These are phyloP conservation scores for Epinotia brunnichana DNA, from an alignment of 2,888 invertebrate species.

Conservation along the genomic window DNA sequence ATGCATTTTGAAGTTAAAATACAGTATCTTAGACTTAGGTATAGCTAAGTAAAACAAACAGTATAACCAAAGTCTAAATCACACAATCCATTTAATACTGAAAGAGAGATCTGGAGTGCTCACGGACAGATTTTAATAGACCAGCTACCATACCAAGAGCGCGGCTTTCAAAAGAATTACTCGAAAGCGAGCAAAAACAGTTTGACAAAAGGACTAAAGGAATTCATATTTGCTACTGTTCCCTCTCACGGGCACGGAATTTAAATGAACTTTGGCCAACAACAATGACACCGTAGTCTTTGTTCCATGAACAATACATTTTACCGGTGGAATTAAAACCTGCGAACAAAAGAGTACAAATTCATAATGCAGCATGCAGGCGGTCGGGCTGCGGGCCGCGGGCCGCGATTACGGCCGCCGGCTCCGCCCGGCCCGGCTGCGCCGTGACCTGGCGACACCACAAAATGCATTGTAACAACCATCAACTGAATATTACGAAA, in stretches of 20 bases:
- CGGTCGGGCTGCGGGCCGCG: conserved; percentile 55
- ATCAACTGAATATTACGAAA: conserved; percentile 18
- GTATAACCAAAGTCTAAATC: conserved; percentile 6
- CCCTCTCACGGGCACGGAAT: conserved; percentile 79
- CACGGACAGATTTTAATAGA: conserved; percentile 42
- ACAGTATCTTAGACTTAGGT: background rate
- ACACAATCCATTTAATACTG: conserved; percentile 27
- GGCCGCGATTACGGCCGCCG: conserved; percentile 25
- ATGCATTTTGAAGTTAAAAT: background rate
- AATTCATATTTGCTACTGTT: conserved; percentile 83
- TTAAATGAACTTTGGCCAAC: conserved; percentile 83
- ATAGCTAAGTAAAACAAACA: background rate
- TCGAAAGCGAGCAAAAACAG: conserved; percentile 73
- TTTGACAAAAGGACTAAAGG: conserved; percentile 80
- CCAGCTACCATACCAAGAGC: conserved; percentile 27
- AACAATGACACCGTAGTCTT: conserved; percentile 81
- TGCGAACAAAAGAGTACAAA: conserved; percentile 80
- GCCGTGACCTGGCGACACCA: conserved; percentile 41
- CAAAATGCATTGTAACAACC: conserved; percentile 23
- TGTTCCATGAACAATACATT: conserved; percentile 82
- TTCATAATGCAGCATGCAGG: conserved; percentile 75
- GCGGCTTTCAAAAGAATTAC: conserved; percentile 70
- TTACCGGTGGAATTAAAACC: conserved; percentile 82
- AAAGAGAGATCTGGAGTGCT: conserved; percentile 25
- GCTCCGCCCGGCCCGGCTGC: conserved; percentile 16